These are phyloP conservation scores for Cloeon dipterum DNA, from an alignment of 2,888 invertebrate species.

Conservation along the genomic window DNA sequence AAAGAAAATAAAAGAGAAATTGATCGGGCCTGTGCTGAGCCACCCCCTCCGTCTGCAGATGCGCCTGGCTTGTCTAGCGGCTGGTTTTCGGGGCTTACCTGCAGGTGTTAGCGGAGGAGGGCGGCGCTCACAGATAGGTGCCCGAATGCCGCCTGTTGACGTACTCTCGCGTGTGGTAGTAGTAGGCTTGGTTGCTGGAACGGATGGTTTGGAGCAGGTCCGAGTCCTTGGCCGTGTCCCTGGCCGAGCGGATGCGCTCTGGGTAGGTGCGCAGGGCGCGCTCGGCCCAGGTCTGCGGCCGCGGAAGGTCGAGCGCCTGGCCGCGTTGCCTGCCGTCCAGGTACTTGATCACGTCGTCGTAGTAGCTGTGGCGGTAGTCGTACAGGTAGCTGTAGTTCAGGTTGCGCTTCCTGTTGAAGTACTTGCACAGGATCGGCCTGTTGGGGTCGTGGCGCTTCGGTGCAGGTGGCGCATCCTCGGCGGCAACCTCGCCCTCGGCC, in stretches of 20 bases:
- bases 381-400: slow-evolving; percentile 62
- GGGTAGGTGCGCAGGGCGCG: slow-evolving; percentile 48
- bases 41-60: too few species aligned
- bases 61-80: too few species aligned
- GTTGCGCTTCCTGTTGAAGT: slow-evolving; percentile 69
- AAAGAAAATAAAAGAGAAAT: too few species aligned
- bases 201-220: slow-evolving; percentile 35
- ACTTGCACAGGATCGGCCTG: slow-evolving; percentile 47
- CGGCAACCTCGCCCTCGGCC: slow-evolving; percentile 8
- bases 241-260: slow-evolving; percentile 6
- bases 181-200: slow-evolving; percentile 41
- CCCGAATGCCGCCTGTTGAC: slow-evolving; percentile 41
- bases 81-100: not conserved
- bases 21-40: too few species aligned
- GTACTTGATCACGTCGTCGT: slow-evolving; percentile 65
- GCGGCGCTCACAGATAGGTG: slow-evolving; percentile 5
- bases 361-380: slow-evolving; percentile 68
- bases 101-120: not conserved
- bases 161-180: slow-evolving; percentile 50
- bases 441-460: slow-evolving; percentile 31
- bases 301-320: slow-evolving; percentile 40
- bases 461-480: slow-evolving; percentile 15
- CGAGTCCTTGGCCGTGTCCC: slow-evolving; percentile 17
- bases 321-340: slow-evolving; percentile 54
- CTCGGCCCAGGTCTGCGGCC: slow-evolving; percentile 70